Evolutionary conservation across 2,888 invertebrate species (phyloP).

Genomic region (Drosophila borealis): DNA sequence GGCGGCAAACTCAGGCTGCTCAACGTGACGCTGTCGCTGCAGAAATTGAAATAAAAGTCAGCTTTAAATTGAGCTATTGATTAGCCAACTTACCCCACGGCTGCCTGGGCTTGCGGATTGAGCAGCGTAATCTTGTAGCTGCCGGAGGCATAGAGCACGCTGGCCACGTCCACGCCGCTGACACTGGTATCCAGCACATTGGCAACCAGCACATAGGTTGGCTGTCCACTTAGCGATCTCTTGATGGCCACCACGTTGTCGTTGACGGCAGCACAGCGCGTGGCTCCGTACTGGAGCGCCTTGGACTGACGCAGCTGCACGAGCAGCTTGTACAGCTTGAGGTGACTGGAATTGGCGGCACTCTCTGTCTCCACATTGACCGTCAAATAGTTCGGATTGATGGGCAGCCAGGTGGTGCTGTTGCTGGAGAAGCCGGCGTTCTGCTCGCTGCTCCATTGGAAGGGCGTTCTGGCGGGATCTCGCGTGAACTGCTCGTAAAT

Average conservation of each 20-base stretch:
- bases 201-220: conserved; percentile 85
- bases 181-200: conserved; percentile 84
- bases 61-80: conserved; percentile 10
- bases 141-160: conserved; percentile 53
- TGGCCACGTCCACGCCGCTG: conserved; percentile 82
- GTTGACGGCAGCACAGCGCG: conserved; percentile 71
- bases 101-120: conserved; percentile 70
- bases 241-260: conserved; percentile 80
- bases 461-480: conserved; percentile 88
- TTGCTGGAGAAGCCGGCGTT: conserved; percentile 84
- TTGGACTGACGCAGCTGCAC: conserved; percentile 82
- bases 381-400: conserved; percentile 87
- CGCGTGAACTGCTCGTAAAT: conserved; percentile 87
- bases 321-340: conserved; percentile 87
- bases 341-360: conserved; percentile 85
- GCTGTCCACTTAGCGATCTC: conserved; percentile 73
- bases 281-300: conserved; percentile 74
- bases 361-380: conserved; percentile 87
- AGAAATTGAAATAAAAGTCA: conserved; percentile 5
- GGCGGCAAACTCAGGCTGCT: conserved; percentile 66
- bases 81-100: conserved; percentile 71
- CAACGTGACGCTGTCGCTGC: conserved; percentile 64
- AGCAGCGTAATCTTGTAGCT: conserved; percentile 68
- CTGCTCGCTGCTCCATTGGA: conserved; percentile 86
- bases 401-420: conserved; percentile 82